phyloP scores from a whole-genome alignment of 1,140 invertebrate species.

The Orchesella cincta region DNA sequence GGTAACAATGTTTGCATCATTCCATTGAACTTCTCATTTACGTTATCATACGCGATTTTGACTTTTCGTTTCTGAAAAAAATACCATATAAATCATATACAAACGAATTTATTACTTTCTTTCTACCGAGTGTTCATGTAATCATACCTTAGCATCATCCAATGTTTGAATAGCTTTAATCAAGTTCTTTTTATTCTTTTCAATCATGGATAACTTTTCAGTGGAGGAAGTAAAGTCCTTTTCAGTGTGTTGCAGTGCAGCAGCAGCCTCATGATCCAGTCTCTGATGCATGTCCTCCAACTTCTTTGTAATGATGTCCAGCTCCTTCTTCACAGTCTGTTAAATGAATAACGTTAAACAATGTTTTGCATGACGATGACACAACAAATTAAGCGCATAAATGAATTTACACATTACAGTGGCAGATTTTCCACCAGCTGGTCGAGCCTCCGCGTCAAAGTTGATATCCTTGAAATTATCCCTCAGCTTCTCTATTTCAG shows the following conservation, averaged over 20 bases:
- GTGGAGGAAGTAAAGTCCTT: background rate
- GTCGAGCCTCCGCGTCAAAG: background rate
- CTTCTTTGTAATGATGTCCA: slow-evolving; percentile 28
- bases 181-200: slow-evolving; percentile 81
- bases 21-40: slow-evolving; percentile 90
- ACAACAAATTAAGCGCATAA: too few species aligned
- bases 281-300: slow-evolving; percentile 35
- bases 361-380: too few species aligned
- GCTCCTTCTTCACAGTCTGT: slow-evolving; percentile 21
- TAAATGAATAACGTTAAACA: background rate
- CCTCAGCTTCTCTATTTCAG: slow-evolving; percentile 75
- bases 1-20: slow-evolving; percentile 92
- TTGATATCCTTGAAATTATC: slow-evolving; percentile 59
- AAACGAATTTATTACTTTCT: background rate
- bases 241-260: slow-evolving; percentile 27
- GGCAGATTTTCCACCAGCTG: background rate
- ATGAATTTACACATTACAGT: too few species aligned
- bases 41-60: slow-evolving; percentile 53
- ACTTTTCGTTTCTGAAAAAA: slow-evolving; percentile 39
- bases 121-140: too few species aligned
- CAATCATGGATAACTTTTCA: slow-evolving; percentile 66
- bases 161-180: slow-evolving; percentile 79
- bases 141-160: slow-evolving; percentile 60
- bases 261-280: slow-evolving; percentile 34
- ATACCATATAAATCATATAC: background rate